Conservation (phyloP, 2,888 invertebrate genomes). For the Drosophila nr. fundita region DNA sequence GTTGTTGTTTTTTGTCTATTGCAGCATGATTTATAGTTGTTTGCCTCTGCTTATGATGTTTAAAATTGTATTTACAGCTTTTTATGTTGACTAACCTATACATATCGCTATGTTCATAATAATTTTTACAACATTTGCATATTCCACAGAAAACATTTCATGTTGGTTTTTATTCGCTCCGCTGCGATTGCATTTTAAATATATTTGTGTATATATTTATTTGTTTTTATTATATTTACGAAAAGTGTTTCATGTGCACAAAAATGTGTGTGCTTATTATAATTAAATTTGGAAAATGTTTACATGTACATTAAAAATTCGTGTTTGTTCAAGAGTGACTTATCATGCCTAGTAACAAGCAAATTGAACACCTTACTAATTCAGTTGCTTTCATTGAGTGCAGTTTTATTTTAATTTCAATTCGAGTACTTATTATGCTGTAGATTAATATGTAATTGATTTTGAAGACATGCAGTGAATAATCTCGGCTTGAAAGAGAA, state of each 20-base stretch:
- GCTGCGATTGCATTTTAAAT: constrained; percentile 32
- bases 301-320: constrained; percentile 69
- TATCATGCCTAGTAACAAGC: constrained; percentile 37
- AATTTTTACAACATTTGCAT: constrained; percentile 70
- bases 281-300: constrained; percentile 46
- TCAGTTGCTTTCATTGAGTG: constrained; percentile 37
- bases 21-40: constrained; percentile 58
- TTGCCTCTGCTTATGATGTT: constrained; percentile 56
- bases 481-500: constrained; percentile 45
- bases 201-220: neutral
- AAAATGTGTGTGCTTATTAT: constrained; percentile 45
- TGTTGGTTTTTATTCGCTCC: constrained; percentile 39
- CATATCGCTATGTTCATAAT: constrained; percentile 50
- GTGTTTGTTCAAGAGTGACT: constrained; percentile 50
- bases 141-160: constrained; percentile 70
- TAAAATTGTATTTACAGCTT: constrained; percentile 75
- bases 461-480: constrained; percentile 39
- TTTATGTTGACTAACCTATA: constrained; percentile 63
- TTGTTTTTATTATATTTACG: constrained; percentile 9
- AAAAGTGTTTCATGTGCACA: constrained; percentile 47
- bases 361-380: constrained; percentile 38
- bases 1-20: constrained; percentile 22
- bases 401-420: constrained; percentile 32
- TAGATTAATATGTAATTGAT: constrained; percentile 40
- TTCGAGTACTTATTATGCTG: constrained; percentile 9